Conservation (phyloP, 2,888 invertebrate genomes). For the Folsomia manolachei region DNA sequence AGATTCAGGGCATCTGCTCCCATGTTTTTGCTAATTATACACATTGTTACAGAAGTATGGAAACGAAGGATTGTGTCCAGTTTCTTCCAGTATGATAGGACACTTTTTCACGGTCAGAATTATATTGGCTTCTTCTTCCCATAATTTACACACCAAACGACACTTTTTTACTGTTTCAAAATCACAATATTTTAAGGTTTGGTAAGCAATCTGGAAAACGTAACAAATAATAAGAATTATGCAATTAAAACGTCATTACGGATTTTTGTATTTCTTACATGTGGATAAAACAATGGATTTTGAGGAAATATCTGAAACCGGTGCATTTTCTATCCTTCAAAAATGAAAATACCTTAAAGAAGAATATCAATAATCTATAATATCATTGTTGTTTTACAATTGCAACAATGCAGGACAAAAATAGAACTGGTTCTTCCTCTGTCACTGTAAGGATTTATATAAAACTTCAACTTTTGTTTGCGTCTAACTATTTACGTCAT, state of each 20-base stretch:
- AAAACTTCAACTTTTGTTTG: too few species aligned
- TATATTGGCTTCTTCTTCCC: slow-evolving; percentile 29
- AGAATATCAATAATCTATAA: too few species aligned
- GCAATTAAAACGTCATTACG: background rate
- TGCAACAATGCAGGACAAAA: too few species aligned
- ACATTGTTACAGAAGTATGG: too few species aligned
- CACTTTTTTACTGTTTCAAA: slow-evolving; percentile 23
- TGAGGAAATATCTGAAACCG: background rate
- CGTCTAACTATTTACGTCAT: too few species aligned
- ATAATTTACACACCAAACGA: slow-evolving; percentile 28
- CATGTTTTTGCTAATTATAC: too few species aligned
- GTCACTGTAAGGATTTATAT: too few species aligned
- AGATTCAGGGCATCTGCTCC: too few species aligned
- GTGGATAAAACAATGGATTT: background rate
- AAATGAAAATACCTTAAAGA: background rate
- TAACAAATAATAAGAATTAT: background rate
- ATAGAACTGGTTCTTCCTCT: too few species aligned
- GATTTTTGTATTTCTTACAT: background rate
- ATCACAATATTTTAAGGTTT: slow-evolving; percentile 20
- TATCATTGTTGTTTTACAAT: too few species aligned
- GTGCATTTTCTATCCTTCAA: background rate
- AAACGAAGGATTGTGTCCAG: too few species aligned
- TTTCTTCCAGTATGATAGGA: slow-evolving; percentile 19
- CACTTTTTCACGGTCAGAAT: slow-evolving; percentile 23
- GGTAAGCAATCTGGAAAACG: slow-evolving; percentile 22